Evolutionary conservation across 35 echinoderm and acorn worm species (phyloP), one percentile per base, ranked within the genome.

Genomic region (Hemicentrotus pulcherrimus): DNA sequence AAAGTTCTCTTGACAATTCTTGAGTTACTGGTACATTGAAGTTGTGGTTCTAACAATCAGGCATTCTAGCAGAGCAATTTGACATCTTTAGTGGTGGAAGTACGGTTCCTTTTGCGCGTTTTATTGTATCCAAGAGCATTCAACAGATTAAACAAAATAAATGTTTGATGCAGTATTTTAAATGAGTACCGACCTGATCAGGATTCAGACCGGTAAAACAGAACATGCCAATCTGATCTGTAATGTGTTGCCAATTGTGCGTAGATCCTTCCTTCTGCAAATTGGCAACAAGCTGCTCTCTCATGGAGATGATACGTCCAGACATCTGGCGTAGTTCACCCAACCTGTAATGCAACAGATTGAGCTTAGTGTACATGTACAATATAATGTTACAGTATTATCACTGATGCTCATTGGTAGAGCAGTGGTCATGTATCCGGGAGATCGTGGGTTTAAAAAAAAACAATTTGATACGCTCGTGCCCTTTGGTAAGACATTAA

Each of bases 201-300:
- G 98, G 98, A 30, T 94, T 98, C 19, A 99, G 96, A 91, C 98
- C 98, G 78, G 98, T 98, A 96, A 96, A 99, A 55, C 97, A 99
- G 91, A 99, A 98, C 98, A 99, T 99, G 85, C 98, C 98, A 92
- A 99, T 99, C 94, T 99, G 98, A 86, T 99, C 96, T 11, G 97
- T 99, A 89, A 99, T 98, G 71, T 99, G 98, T 58, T 94, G 91
- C 98, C 98, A 99, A 95, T 99, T 94, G 52, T 60, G 89, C 14
- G 95, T 96, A 32, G 98, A 99, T 12, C 98, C 98, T 95, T 98
- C 98, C 47, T 97, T 95, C 87, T 95, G 94, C 19, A 99, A 89
- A 94, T 99, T 99, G 65, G 96, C 97, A 19, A 96, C 97, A 88
- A 99, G 97, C 61, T 97, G 96, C 18, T 97, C 95, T 89, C 98